phyloP scores from a whole-genome alignment of 2,113 vertebrate genomes.

The Xiphorhynchus elegans region DNA sequence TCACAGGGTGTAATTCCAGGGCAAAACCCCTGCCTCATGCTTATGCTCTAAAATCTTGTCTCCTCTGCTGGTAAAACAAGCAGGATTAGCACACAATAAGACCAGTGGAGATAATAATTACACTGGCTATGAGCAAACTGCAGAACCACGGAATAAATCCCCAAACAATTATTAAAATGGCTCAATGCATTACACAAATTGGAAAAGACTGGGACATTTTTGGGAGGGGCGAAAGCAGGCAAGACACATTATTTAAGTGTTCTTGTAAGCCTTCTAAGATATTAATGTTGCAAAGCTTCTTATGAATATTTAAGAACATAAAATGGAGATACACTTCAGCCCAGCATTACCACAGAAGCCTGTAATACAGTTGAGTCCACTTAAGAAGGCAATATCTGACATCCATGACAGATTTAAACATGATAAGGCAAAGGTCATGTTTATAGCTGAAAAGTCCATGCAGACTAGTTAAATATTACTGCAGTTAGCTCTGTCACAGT shows the following conservation, averaged over 20 bases:
- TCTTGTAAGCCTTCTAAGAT: conserved; percentile 99
- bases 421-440: conserved; percentile 71
- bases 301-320: conserved; percentile 99
- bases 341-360: conserved; percentile 77
- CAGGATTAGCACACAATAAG: conserved; percentile 74
- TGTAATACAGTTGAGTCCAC: conserved; percentile 79
- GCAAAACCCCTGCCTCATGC: conserved; percentile 29
- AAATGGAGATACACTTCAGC: conserved; percentile 86
- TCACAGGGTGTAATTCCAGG: conserved; percentile 30
- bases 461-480: conserved; percentile 23
- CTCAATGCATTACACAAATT: conserved; percentile 92
- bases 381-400: conserved; percentile 79
- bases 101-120: conserved; percentile 79
- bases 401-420: conserved; percentile 79
- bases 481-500: neutral
- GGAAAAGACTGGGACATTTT: conserved; percentile 82
- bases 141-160: conserved; percentile 80
- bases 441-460: conserved; percentile 36
- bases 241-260: conserved; percentile 99
- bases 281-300: conserved; percentile 99
- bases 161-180: conserved; percentile 86
- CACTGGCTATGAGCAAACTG: conserved; percentile 69
- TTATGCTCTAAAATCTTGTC: conserved; percentile 63
- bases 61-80: conserved; percentile 70
- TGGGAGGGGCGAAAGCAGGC: conserved; percentile 64